Percentiles rank a stretch among this genome's conserved stretches.
Evolutionary conservation across 1,140 invertebrate species (phyloP).

Genomic region (Drosophila arawakana): DNA sequence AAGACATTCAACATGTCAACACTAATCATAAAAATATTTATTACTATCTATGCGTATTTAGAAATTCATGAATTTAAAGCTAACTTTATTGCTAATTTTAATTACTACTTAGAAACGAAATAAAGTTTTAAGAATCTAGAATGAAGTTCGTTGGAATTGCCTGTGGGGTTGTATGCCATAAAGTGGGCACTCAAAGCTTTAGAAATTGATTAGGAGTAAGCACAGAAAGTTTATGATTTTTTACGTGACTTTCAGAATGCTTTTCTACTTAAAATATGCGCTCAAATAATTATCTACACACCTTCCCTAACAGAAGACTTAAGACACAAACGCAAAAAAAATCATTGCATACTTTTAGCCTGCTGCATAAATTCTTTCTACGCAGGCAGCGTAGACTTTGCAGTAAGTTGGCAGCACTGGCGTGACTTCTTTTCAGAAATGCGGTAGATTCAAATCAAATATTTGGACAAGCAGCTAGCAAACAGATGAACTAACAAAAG

Average conservation of each 20-base stretch:
- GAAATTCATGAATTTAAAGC: conserved; percentile 43
- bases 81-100: conserved; percentile 49
- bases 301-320: conserved; percentile 33
- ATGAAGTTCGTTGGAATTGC: not conserved
- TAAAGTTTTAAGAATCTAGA: conserved; percentile 27
- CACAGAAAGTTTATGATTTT: no score
- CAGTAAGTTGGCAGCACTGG: conserved; percentile 32
- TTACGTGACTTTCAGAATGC: no score
- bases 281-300: no score
- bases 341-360: conserved; percentile 36
- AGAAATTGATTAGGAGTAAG: no score
- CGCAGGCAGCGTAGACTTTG: not conserved
- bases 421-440: not conserved
- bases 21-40: conserved; percentile 62
- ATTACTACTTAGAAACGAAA: conserved; percentile 38
- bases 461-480: conserved; percentile 42
- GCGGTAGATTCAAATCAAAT: conserved; percentile 43
- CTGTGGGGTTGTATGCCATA: no score
- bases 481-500: conserved; percentile 13
- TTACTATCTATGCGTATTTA: conserved; percentile 42
- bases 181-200: no score
- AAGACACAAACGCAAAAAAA: conserved; percentile 26
- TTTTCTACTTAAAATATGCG: no score
- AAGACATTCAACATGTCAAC: conserved; percentile 9
- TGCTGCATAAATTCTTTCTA: not conserved